phyloP scores from a whole-genome alignment of 2,113 vertebrate species.

The Cygnus atratus region DNA sequence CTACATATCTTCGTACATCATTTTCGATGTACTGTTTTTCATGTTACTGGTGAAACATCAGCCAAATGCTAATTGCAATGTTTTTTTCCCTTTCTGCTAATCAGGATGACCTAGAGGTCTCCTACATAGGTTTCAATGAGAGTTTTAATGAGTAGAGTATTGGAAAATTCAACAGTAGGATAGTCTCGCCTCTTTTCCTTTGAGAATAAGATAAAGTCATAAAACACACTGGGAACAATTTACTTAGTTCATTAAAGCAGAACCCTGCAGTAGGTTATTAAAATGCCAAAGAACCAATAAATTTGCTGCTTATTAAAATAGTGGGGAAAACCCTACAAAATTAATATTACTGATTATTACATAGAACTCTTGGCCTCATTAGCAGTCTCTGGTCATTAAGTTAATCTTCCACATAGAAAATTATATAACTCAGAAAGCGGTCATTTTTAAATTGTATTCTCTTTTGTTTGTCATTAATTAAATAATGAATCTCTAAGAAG shows the following conservation, averaged over 20 bases:
- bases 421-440: not conserved
- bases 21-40: conserved; percentile 42
- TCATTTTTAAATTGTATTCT: conserved; percentile 37
- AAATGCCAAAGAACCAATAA: conserved; percentile 73
- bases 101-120: conserved; percentile 85
- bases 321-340: conserved; percentile 46
- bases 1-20: not conserved
- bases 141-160: conserved; percentile 79
- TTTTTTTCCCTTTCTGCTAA: conserved; percentile 82
- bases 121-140: conserved; percentile 64
- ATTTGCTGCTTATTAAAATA: conserved; percentile 83
- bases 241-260: conserved; percentile 85
- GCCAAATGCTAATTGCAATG: conserved; percentile 83
- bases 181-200: conserved; percentile 73
- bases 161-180: conserved; percentile 74
- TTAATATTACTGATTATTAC: conserved; percentile 60
- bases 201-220: conserved; percentile 74
- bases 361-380: conserved; percentile 60
- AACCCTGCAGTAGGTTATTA: conserved; percentile 73
- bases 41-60: conserved; percentile 80
- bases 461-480: conserved; percentile 58
- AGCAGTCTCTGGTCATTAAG: conserved; percentile 57
- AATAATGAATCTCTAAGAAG: conserved; percentile 21
- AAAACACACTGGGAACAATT: conserved; percentile 73
- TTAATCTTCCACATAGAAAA: conserved; percentile 57